phyloP scores from a whole-genome alignment of 1,140 invertebrate genomes.

The Heliconius nattereri region DNA sequence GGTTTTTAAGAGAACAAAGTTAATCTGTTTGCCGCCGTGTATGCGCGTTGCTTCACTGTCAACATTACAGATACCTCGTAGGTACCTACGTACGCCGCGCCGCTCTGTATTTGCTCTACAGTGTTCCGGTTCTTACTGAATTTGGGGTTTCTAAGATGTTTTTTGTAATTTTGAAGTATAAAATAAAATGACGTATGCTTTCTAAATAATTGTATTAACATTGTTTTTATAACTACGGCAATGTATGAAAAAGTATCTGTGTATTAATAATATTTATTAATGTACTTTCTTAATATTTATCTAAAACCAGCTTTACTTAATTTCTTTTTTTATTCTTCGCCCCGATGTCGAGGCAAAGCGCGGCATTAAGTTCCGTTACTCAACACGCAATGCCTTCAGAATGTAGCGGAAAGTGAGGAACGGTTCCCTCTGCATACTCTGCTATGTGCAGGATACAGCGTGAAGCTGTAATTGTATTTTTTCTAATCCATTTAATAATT shows the following conservation, averaged over 20 bases:
- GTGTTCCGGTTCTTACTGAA: slow-evolving; percentile 51
- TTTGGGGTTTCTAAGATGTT: slow-evolving; percentile 44
- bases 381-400: not conserved
- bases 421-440: not conserved
- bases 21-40: slow-evolving; percentile 66
- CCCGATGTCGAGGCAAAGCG: too few species aligned
- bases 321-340: too few species aligned
- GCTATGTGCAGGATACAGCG: too few species aligned
- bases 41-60: slow-evolving; percentile 51
- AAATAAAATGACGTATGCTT: too few species aligned
- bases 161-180: not conserved
- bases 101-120: slow-evolving; percentile 41
- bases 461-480: not conserved
- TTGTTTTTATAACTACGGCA: too few species aligned
- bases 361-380: not conserved
- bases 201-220: not conserved
- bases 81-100: slow-evolving; percentile 31
- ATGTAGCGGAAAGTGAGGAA: not conserved
- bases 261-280: too few species aligned
- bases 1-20: not conserved
- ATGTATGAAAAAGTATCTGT: too few species aligned
- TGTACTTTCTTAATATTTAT: too few species aligned
- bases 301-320: too few species aligned
- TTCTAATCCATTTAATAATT: not conserved
- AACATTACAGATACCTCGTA: slow-evolving; percentile 45